Evolutionary conservation across 2,888 invertebrate genomes (phyloP), one percentile per base, ranked within the genome.

Genomic region (Anoncus sp.): DNA sequence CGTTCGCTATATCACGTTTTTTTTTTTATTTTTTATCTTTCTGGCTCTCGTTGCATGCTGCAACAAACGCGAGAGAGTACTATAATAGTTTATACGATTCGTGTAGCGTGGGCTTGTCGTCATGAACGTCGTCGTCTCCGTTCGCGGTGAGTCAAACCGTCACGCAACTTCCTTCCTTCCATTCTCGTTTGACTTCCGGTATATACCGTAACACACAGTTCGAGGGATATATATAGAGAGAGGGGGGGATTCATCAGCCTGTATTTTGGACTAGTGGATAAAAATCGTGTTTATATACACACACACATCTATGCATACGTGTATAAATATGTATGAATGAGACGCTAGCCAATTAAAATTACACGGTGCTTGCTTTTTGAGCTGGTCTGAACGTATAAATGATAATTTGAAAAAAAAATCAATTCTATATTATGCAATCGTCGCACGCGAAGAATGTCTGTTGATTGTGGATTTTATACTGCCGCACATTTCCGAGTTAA

Each of bases 121-220:
- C 74, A 47, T 47, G 31, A 49, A 51, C 27, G 31, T 83, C 82
- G 71, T 59, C 63, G 70, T 66, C 75, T 51, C 20, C 47, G 67
- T 57, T 27, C 45, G 83, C 82, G 83, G 76, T 84, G 84, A 83
- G 80, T 81, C 80, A 84, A 79, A 83, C 82, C 85, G 78, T 80
- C 80, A 80, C 80, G 81, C 84, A 82, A 85, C 82, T 86, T 86
- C 86, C 86, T 86, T 86, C 86, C 86, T 86, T 86, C 84, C 82
- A 83, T 84, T 86, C 82, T 81, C 76, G 80, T 83, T 77, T 62
- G 77, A 83, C 84, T 87, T 87, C 86, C 87, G 83, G 83, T 82
- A 81, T 82, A 80, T 77, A 62, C 62, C 75, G 60, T 57, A 76
- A 75, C 69, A n/a, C n/a, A n/a, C n/a, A 77, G 49, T 47, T 53